Conservation (phyloP, 2,113 vertebrate genomes). For the Microtus richardsoni region DNA sequence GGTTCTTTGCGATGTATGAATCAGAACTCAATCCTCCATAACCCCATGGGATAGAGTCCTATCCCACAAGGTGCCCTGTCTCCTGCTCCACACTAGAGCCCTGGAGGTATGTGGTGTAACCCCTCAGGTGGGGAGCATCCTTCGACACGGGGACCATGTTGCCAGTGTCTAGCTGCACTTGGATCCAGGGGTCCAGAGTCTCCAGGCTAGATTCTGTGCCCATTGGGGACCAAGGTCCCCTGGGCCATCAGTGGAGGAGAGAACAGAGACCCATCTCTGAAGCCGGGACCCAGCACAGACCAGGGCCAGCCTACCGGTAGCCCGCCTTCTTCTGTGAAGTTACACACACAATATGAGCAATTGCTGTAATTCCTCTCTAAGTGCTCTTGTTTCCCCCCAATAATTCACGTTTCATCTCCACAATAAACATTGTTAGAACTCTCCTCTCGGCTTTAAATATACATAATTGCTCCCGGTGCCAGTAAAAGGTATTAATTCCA, state of each 20-base stretch:
- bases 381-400: neutral
- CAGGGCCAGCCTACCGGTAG: neutral
- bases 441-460: conserved; percentile 48
- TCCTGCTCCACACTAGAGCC: neutral
- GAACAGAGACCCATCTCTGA: neutral
- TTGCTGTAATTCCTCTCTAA: conserved; percentile 6
- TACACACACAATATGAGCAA: fast-evolving
- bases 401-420: neutral
- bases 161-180: neutral
- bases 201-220: neutral
- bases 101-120: neutral
- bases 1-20: fast-evolving
- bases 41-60: neutral
- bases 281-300: fast-evolving
- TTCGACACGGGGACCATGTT: neutral
- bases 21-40: fast-evolving
- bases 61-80: neutral
- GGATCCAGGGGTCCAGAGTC: neutral
- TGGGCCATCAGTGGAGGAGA: neutral
- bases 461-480: conserved; percentile 74
- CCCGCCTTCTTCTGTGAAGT: fast-evolving
- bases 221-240: neutral
- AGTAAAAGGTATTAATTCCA: conserved; percentile 82
- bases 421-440: conserved; percentile 21
- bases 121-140: neutral